Percentiles rank a stretch among this genome's conserved stretches.
Conservation (phyloP, 2,113 vertebrate species). For the Chaetorhynchus papuensis region DNA sequence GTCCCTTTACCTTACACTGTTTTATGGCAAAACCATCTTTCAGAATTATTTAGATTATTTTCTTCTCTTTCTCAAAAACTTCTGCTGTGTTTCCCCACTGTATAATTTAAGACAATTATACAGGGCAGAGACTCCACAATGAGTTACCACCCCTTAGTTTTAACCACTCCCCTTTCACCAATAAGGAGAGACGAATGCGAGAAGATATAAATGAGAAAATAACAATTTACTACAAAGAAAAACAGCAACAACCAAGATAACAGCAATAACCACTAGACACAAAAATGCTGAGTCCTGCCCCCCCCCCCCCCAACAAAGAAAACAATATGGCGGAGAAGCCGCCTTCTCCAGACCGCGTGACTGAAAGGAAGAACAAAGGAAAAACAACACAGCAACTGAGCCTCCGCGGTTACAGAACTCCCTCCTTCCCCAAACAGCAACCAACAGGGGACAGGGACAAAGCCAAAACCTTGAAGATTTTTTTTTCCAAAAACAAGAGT, state of each 20-base stretch:
- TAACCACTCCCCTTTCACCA: not conserved
- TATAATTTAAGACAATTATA: not conserved
- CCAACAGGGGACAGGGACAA: not conserved
- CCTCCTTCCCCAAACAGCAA: not conserved
- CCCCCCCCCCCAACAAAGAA: not conserved
- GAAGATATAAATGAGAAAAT: too few relatives aligned
- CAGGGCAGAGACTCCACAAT: not conserved
- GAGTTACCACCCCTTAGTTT: not conserved
- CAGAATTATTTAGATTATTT: not conserved
- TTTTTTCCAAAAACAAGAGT: not conserved
- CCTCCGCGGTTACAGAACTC: not conserved
- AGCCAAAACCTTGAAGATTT: not conserved
- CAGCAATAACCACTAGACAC: not conserved
- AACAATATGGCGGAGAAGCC: not conserved
- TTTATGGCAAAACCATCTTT: not conserved
- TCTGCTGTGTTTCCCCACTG: not conserved
- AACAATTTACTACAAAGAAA: too few relatives aligned
- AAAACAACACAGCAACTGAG: not conserved
- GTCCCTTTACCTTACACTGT: not conserved
- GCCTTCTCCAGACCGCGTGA: not conserved
- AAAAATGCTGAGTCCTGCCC: not conserved
- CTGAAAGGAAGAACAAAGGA: not conserved
- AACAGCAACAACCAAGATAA: not conserved
- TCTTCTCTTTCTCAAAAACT: not conserved
- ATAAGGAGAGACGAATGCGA: not conserved